Conservation (phyloP, 2,797 vertebrate species). For the Spea hammondii region DNA sequence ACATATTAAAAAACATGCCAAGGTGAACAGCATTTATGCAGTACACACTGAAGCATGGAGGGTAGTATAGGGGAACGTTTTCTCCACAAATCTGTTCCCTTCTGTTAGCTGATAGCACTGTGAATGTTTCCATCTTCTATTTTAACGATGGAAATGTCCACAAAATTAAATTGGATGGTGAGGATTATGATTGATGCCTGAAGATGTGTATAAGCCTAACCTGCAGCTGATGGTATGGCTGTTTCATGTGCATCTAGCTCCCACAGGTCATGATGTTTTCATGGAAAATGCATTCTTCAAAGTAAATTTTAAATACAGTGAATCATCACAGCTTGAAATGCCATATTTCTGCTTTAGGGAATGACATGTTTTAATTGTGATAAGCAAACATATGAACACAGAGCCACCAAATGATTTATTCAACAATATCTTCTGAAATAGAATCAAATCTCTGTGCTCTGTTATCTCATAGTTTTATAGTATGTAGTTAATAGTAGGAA, state of each 20-base stretch:
- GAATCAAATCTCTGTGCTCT: not conserved
- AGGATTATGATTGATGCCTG: not conserved
- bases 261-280: not conserved
- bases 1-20: too few species aligned
- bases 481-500: not conserved
- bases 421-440: not conserved
- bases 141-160: too few species aligned
- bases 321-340: constrained; percentile 2
- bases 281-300: not conserved
- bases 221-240: not conserved
- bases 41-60: too few species aligned
- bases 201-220: not conserved
- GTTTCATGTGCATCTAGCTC: not conserved
- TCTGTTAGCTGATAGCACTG: too few species aligned
- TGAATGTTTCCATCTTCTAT: too few species aligned
- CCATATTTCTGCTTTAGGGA: not conserved
- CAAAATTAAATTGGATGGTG: not conserved
- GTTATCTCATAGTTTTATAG: too few species aligned
- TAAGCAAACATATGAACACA: not conserved
- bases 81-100: too few species aligned
- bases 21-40: too few species aligned
- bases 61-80: too few species aligned
- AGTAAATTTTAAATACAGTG: not conserved
- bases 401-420: not conserved
- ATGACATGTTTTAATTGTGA: not conserved